phyloP scores from a whole-genome alignment of 1,140 invertebrate species.

The Drosophila ogumai region DNA sequence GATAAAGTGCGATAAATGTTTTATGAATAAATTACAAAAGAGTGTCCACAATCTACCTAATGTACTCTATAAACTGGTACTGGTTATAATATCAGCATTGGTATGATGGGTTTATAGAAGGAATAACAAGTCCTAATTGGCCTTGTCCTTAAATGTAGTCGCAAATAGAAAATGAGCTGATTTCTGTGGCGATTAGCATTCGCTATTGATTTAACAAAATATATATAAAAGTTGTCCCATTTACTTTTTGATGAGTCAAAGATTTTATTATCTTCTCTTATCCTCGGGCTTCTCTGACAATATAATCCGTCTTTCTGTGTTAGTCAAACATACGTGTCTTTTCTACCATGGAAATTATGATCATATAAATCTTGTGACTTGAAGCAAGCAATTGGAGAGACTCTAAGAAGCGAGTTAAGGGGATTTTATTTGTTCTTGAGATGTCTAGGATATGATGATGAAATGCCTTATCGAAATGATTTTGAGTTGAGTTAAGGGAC shows the following conservation, averaged over 20 bases:
- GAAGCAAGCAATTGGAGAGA: not conserved
- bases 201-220: slow-evolving; percentile 11
- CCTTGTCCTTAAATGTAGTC: not conserved
- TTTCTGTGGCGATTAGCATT: not conserved
- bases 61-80: not conserved
- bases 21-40: slow-evolving; percentile 5
- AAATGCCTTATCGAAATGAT: not conserved
- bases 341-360: not conserved
- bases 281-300: not conserved
- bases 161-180: not conserved
- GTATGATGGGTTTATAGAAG: too few species aligned
- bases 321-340: not conserved
- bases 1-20: slow-evolving; percentile 6
- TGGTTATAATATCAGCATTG: not conserved
- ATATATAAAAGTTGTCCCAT: not conserved
- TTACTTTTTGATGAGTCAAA: not conserved
- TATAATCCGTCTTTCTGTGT: not conserved
- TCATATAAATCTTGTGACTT: not conserved
- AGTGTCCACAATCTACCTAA: too few species aligned
- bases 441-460: not conserved
- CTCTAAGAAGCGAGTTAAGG: not conserved
- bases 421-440: not conserved
- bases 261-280: not conserved
- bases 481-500: not conserved
- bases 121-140: slow-evolving; percentile 10